A percentile compares a stretch with the other conserved stretches of the same genome.
These are phyloP conservation scores for Sthenelais limicola DNA, from an alignment of 2,888 invertebrate species.

Conservation along the genomic window DNA sequence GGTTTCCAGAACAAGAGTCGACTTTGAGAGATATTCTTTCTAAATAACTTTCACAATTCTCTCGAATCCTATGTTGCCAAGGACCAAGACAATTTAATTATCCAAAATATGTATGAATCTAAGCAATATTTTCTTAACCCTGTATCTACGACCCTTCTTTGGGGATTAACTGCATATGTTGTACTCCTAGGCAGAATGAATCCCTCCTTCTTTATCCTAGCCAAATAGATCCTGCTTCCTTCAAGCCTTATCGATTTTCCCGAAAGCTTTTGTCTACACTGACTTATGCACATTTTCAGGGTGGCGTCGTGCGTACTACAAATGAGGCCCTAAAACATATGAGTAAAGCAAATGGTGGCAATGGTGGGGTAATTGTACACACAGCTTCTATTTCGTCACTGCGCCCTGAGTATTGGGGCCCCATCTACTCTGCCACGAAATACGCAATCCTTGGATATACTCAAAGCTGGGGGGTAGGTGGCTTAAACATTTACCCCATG, in stretches of 20 bases:
- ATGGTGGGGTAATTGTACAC: slow-evolving; percentile 83
- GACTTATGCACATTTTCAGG: slow-evolving; percentile 49
- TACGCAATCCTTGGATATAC: slow-evolving; percentile 60
- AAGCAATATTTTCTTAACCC: no score
- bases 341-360: slow-evolving; percentile 83
- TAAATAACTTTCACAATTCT: no score
- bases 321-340: slow-evolving; percentile 81
- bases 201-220: background rate
- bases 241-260: background rate
- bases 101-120: no score
- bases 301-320: slow-evolving; percentile 78
- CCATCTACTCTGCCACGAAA: slow-evolving; percentile 63
- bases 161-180: no score
- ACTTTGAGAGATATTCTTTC: no score
- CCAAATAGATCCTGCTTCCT: background rate
- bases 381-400: slow-evolving; percentile 81
- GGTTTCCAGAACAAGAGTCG: no score
- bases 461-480: slow-evolving; percentile 49
- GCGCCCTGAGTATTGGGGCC: slow-evolving; percentile 57
- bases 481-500: no score
- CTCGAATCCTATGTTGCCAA: no score
- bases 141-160: no score
- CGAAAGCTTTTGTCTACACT: background rate
- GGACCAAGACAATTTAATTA: no score
- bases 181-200: background rate